Percentiles rank a stretch among this genome's conserved stretches.
These are phyloP conservation scores for Pristiophorus japonicus DNA, from an alignment of 2,113 vertebrate genomes.

Conservation along the genomic window DNA sequence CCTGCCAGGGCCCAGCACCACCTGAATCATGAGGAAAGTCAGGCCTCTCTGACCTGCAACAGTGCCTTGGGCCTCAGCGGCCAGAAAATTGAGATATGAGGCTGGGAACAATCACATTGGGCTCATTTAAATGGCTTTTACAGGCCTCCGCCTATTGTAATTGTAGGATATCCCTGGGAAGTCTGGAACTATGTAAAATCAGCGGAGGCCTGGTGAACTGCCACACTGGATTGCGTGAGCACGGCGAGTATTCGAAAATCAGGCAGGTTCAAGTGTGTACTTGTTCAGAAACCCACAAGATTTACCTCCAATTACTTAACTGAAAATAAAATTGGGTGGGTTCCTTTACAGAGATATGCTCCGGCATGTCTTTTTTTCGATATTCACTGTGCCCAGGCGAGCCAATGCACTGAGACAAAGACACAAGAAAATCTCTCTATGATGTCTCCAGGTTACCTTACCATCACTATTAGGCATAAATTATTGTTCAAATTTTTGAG, in stretches of 20 bases:
- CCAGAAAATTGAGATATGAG: not conserved
- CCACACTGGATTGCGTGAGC: not conserved
- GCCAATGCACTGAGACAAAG: not conserved
- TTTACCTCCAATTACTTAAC: not conserved
- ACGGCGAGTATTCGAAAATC: not conserved
- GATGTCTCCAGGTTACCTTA: not conserved
- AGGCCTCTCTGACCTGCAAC: not conserved
- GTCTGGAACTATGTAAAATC: not conserved
- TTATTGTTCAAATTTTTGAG: not conserved
- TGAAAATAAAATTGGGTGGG: not conserved
- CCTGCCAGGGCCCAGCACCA: not conserved
- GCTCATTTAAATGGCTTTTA: not conserved
- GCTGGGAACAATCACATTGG: not conserved
- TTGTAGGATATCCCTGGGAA: not conserved
- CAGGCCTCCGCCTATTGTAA: not conserved
- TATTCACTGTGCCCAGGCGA: not conserved
- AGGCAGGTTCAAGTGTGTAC: not conserved
- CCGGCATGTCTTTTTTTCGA: not conserved
- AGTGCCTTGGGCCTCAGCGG: not conserved
- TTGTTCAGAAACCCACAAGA: not conserved
- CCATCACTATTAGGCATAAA: not conserved
- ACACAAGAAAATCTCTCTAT: not conserved
- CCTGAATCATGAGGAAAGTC: not conserved
- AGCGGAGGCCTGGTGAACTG: not conserved
- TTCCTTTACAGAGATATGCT: not conserved